Base-by-base conservation (phyloP, 2,797 vertebrate genomes). In the Characodon lateralis region DNA sequence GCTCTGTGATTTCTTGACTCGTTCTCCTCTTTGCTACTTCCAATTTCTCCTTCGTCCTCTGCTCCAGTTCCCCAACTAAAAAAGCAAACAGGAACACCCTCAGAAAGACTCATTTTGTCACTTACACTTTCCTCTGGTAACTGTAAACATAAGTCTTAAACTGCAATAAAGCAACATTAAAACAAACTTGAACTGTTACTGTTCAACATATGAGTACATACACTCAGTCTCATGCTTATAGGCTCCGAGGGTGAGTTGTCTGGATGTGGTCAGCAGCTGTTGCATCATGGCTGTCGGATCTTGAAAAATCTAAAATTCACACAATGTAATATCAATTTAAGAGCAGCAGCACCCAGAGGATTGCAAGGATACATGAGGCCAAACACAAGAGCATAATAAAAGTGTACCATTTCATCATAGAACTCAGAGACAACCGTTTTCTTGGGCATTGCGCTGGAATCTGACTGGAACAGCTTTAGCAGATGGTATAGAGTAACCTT, bases 281-380 rank as follows among this genome's bases (percentile, higher is more conserved):
- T 99, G 98, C 98, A 99, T 99, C 98, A 99, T 99, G 73, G 98
- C 98, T 77, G 98, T 99, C 31, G 98, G 98, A 90, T 99, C 98
- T 89, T 99, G 98, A 92, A 99, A 99, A 92, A 99, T 99, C 98
- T 99, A 90, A n/a, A 79, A 74, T 41, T 31, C 3, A 41, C 0
- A 63, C 28, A 78, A 43, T 39, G 12, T 28, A 56, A 56, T 51
- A 35, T 22, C 35, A 53, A 39, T 5, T 26, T 5, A 43, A 43
- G 46, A 13, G 1, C 6, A 51, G 8, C 6, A 55, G 28, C 26
- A 46, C 20, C 26, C 31, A 12, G 31, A 66, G 1, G 8, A n/a
- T n/a, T 35, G 35, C 16, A 18, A 66, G 50, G 5, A 69, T n/a
- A 31, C 39, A 3, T 28, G 28, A 26, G 0, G 0, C 28, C 1